Evolutionary conservation across 2,797 vertebrate genomes (phyloP).

Genomic region (Malurus leucopterus): DNA sequence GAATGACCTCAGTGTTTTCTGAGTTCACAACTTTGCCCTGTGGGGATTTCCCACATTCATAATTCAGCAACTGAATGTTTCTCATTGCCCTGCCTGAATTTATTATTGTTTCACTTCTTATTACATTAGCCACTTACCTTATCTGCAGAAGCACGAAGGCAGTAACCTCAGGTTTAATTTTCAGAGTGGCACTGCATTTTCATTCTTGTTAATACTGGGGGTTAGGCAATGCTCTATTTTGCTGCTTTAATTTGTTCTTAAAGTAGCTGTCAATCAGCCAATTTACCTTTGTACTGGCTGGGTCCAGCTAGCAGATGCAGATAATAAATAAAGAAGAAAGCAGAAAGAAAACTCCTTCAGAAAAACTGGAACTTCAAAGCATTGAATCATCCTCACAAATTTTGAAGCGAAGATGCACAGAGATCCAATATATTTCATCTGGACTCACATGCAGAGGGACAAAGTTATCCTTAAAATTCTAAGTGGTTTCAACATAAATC

Average conservation of each 20-base stretch:
- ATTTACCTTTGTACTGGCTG: background rate
- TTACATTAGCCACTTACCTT: background rate
- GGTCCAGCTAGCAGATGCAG: background rate
- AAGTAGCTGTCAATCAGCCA: background rate
- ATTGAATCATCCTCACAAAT: background rate
- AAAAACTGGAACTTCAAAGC: background rate
- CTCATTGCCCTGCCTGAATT: background rate
- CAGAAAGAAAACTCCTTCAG: background rate
- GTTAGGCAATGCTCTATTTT: background rate
- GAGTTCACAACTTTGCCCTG: background rate
- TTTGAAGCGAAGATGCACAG: background rate
- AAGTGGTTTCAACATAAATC: background rate
- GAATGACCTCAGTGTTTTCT: constrained; percentile 4
- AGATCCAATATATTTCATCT: background rate
- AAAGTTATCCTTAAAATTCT: background rate
- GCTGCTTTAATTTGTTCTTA: background rate
- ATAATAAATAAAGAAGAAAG: background rate
- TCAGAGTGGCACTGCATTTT: background rate
- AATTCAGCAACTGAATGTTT: constrained; percentile 12
- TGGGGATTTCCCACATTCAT: constrained; percentile 13
- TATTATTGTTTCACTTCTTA: background rate
- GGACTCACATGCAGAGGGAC: background rate
- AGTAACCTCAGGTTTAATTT: background rate
- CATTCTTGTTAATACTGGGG: background rate
- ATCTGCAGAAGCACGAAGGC: background rate